Percentiles rank a stretch among this genome's conserved stretches.
These are phyloP conservation scores for Erebia aethiops DNA, from an alignment of 2,888 invertebrate species.

Conservation along the genomic window DNA sequence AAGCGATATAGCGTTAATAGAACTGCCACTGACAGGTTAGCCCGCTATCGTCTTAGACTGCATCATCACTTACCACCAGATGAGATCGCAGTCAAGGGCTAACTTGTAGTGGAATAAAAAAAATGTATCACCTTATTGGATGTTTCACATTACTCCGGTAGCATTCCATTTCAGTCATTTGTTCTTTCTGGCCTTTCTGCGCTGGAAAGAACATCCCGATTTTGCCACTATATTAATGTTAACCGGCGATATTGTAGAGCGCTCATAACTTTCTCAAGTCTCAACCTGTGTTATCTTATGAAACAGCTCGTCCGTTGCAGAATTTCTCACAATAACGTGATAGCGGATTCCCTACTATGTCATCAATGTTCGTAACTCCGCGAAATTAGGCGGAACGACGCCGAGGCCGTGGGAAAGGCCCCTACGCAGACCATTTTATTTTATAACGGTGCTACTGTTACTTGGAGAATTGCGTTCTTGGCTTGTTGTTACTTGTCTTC, in stretches of 20 bases:
- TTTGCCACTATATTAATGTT: background rate
- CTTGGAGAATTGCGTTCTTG: constrained; percentile 38
- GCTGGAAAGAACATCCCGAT: too few relatives aligned
- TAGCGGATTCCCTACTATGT: constrained; percentile 46
- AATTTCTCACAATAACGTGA: constrained; percentile 29
- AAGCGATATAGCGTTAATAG: too few relatives aligned
- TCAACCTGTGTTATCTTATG: constrained; percentile 50
- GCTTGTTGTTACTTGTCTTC: constrained; percentile 39
- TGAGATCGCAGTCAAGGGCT: too few relatives aligned
- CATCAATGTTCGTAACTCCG: constrained; percentile 56
- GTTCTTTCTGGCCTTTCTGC: too few relatives aligned
- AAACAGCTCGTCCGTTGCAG: constrained; percentile 39
- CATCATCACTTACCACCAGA: too few relatives aligned
- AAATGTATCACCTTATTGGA: background rate
- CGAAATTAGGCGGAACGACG: constrained; percentile 56
- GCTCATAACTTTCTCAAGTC: constrained; percentile 19
- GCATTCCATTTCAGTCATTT: background rate
- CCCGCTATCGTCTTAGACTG: too few relatives aligned
- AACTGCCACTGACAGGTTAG: too few relatives aligned
- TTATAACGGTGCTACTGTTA: constrained; percentile 60
- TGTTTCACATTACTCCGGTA: background rate
- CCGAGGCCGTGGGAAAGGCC: constrained; percentile 72
- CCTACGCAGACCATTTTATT: constrained; percentile 46
- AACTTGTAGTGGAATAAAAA: too few relatives aligned
- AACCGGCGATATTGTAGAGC: background rate